Conservation (phyloP, 2,797 vertebrate genomes). For the Dryobates pubescens region DNA sequence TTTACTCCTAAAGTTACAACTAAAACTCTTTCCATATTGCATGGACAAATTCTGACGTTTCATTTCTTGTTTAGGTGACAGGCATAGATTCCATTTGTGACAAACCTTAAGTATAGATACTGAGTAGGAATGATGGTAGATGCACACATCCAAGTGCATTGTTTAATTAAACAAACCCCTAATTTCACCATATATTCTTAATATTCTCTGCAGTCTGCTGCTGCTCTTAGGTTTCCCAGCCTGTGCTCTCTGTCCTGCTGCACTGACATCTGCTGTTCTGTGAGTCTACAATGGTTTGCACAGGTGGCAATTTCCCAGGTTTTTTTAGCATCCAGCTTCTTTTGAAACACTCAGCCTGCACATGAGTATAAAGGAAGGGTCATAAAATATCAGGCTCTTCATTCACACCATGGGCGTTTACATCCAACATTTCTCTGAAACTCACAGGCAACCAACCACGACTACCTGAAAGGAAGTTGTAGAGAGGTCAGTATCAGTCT, state of each 20-base stretch:
- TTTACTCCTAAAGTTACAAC: not conserved
- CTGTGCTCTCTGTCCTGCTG: accelerated
- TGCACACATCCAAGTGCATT: not conserved
- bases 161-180: not conserved
- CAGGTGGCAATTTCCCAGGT: conserved; percentile 2
- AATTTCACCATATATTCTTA: not conserved
- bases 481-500: no score
- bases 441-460: not conserved
- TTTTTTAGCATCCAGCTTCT: not conserved
- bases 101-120: not conserved
- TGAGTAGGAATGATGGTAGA: not conserved
- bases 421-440: not conserved
- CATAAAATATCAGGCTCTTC: not conserved
- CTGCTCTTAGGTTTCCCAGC: not conserved
- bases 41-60: not conserved
- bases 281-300: not conserved
- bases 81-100: not conserved
- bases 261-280: not conserved
- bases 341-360: not conserved
- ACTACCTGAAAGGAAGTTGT: no score
- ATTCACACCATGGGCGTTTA: not conserved
- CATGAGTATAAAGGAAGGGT: not conserved
- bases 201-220: not conserved
- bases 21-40: not conserved
- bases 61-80: not conserved